Conservation (phyloP, 2,113 vertebrate genomes). For the Oreochromis aureus region DNA sequence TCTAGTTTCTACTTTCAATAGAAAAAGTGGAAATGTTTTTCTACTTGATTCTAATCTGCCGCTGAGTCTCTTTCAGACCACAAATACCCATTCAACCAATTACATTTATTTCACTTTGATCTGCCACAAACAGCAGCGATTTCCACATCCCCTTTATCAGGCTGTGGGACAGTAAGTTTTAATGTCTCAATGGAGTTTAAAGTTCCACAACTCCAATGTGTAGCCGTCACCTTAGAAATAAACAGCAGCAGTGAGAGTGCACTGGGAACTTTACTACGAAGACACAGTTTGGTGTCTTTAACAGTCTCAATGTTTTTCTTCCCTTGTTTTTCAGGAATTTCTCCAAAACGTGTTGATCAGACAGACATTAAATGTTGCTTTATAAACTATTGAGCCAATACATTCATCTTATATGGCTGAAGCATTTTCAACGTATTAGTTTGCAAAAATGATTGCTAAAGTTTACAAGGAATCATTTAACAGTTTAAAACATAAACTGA, state of each 20-base stretch:
- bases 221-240: neutral
- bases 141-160: neutral
- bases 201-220: neutral
- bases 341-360: neutral
- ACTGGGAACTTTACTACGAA: neutral
- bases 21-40: neutral
- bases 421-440: neutral
- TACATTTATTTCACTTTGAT: neutral
- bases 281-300: neutral
- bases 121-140: neutral
- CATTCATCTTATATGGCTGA: neutral
- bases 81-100: neutral
- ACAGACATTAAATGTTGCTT: neutral
- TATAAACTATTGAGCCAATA: neutral
- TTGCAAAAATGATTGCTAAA: neutral
- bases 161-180: neutral
- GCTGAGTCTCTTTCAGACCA: neutral
- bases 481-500: neutral
- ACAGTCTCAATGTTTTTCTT: neutral
- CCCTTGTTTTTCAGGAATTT: neutral
- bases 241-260: fast-evolving
- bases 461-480: neutral
- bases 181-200: neutral
- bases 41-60: neutral
- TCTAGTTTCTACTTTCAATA: neutral